These are phyloP conservation scores for Lepus europaeus DNA, from an alignment of 2,113 vertebrate genomes.

Conservation along the genomic window DNA sequence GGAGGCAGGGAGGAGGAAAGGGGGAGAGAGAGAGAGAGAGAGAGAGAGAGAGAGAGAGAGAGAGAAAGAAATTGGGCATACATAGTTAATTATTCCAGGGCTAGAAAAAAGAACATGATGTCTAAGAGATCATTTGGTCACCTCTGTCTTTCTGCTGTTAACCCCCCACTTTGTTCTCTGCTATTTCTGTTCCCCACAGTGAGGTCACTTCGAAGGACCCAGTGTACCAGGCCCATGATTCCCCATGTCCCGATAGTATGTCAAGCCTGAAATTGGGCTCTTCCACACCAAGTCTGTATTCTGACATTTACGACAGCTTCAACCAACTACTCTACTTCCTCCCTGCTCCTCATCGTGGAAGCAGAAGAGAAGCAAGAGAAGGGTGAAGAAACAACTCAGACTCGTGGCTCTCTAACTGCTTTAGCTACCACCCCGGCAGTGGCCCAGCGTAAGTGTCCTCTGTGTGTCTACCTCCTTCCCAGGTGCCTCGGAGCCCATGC, in stretches of 20 bases:
- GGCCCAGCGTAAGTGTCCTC: not conserved
- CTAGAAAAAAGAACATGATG: conserved; percentile 35
- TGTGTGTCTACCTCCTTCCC: not conserved
- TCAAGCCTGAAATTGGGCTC: conserved; percentile 34
- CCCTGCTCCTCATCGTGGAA: not conserved
- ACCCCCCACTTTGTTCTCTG: conserved; percentile 5
- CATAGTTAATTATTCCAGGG: conserved; percentile 58
- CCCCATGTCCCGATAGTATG: not conserved
- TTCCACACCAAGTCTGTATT: not conserved
- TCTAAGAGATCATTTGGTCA: conserved; percentile 55
- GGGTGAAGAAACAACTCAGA: not conserved
- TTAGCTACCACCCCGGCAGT: not conserved
- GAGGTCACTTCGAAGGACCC: conserved; percentile 48
- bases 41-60: not conserved
- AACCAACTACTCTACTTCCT: not conserved
- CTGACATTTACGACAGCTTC: conserved; percentile 47
- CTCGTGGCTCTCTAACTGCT: not conserved
- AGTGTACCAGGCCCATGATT: not conserved
- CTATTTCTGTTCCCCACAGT: conserved; percentile 15
- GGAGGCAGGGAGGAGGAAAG: not conserved
- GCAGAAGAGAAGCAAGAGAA: conserved; percentile 48
- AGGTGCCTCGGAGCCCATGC: not conserved
- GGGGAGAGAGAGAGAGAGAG: not conserved
- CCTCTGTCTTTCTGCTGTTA: conserved; percentile 42
- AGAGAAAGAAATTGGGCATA: not conserved